phyloP scores from a whole-genome alignment of 1,140 invertebrate species.

The Eumaeus atala region DNA sequence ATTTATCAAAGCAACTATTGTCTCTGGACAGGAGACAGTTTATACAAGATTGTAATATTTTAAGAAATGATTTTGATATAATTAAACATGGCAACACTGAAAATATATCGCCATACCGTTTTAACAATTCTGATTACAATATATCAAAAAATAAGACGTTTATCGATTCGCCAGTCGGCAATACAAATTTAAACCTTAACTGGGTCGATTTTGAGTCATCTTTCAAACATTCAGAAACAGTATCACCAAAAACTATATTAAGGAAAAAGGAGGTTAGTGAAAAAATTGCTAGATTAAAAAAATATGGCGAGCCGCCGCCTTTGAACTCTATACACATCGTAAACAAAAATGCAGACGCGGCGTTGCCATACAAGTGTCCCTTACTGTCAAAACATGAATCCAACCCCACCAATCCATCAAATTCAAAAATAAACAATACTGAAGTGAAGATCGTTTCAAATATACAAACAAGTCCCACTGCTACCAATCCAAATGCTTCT shows the following conservation, averaged over 20 bases:
- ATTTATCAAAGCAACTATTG: conserved; percentile 33
- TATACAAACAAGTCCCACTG: conserved; percentile 16
- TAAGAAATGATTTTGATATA: conserved; percentile 41
- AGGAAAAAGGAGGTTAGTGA: conserved; percentile 47
- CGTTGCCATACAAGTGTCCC: conserved; percentile 49
- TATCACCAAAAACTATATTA: conserved; percentile 33
- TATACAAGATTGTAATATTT: conserved; percentile 38
- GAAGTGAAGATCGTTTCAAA: too few species aligned
- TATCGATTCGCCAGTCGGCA: conserved; percentile 37
- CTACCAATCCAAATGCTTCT: conserved; percentile 26
- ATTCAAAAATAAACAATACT: too few species aligned
- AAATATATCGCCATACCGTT: conserved; percentile 49
- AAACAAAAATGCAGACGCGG: conserved; percentile 47
- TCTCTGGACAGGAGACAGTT: conserved; percentile 42
- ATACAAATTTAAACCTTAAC: conserved; percentile 44
- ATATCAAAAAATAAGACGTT: conserved; percentile 43
- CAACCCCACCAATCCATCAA: background rate
- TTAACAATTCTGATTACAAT: conserved; percentile 41
- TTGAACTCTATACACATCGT: conserved; percentile 53
- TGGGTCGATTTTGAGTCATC: conserved; percentile 60
- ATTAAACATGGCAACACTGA: conserved; percentile 31
- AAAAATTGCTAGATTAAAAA: conserved; percentile 58
- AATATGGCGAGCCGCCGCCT: conserved; percentile 65
- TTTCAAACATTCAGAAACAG: conserved; percentile 45
- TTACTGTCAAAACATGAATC: conserved; percentile 32